Evolutionary conservation across 2,888 invertebrate genomes (phyloP).

Genomic region (Hydraecia micacea): DNA sequence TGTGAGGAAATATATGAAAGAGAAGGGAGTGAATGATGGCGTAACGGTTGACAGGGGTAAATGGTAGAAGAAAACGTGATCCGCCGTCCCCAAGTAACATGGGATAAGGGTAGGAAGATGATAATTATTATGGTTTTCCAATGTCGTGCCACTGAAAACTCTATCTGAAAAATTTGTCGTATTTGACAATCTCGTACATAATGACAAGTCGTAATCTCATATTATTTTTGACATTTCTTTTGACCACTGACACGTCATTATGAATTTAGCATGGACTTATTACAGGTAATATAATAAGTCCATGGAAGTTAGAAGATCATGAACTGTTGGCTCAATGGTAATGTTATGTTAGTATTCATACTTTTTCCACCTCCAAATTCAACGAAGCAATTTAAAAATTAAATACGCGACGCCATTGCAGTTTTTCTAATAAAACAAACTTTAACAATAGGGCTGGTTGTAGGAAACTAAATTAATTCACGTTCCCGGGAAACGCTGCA

Average conservation of each 20-base stretch:
- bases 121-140: neutral
- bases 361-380: neutral
- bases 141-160: too few species aligned
- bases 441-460: conserved; percentile 24
- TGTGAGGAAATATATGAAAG: neutral
- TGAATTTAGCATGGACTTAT: too few species aligned
- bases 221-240: neutral
- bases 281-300: too few species aligned
- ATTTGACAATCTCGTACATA: neutral
- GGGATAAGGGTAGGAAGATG: neutral
- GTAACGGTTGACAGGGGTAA: too few species aligned
- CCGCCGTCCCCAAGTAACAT: too few species aligned
- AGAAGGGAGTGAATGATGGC: neutral
- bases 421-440: conserved; percentile 34
- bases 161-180: neutral
- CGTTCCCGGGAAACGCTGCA: neutral
- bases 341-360: neutral
- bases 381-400: conserved; percentile 3
- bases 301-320: accelerated
- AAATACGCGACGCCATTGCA: neutral
- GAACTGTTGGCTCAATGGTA: neutral
- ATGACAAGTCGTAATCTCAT: neutral
- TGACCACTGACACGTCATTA: too few species aligned
- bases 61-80: neutral
- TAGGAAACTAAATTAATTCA: conserved; percentile 16